These are phyloP conservation scores for Potamarius usumacintae DNA, from an alignment of 2,113 vertebrate genomes.

Conservation along the genomic window DNA sequence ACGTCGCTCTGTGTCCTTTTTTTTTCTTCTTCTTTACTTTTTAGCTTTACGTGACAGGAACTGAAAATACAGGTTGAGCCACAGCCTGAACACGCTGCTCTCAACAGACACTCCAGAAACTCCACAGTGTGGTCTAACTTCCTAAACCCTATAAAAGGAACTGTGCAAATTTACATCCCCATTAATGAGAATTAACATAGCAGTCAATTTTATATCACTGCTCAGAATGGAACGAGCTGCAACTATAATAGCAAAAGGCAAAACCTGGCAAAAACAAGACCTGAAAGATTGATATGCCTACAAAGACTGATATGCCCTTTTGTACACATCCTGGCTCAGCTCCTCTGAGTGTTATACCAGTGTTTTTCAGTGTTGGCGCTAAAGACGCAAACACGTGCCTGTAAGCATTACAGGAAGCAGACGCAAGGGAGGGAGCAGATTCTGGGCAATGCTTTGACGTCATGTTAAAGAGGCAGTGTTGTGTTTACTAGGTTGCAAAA, in stretches of 20 bases:
- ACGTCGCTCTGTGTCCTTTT: neutral
- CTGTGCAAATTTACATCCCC: slow-evolving; percentile 25
- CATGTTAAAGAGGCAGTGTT: slow-evolving; percentile 31
- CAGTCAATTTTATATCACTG: neutral
- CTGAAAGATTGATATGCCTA: neutral
- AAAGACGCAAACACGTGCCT: slow-evolving; percentile 23
- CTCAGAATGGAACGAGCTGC: neutral
- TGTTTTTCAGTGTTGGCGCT: slow-evolving; percentile 17
- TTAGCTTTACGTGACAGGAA: slow-evolving; percentile 48
- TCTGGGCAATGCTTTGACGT: slow-evolving; percentile 31
- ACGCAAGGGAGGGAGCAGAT: slow-evolving; percentile 22
- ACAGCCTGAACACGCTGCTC: neutral
- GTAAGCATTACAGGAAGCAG: slow-evolving; percentile 45
- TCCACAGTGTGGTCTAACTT: slow-evolving; percentile 33
- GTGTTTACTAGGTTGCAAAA: slow-evolving; percentile 4
- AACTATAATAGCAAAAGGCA: neutral
- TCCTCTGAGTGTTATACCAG: neutral
- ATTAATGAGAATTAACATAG: neutral
- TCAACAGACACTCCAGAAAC: slow-evolving; percentile 28
- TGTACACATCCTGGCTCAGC: neutral
- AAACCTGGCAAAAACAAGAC: neutral
- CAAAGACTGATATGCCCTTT: neutral
- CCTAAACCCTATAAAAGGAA: slow-evolving; percentile 37
- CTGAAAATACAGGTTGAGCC: slow-evolving; percentile 45
- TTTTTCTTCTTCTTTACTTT: neutral